Evolutionary conservation across 2,888 invertebrate genomes (phyloP).

Genomic region (Cynaeus angustus): DNA sequence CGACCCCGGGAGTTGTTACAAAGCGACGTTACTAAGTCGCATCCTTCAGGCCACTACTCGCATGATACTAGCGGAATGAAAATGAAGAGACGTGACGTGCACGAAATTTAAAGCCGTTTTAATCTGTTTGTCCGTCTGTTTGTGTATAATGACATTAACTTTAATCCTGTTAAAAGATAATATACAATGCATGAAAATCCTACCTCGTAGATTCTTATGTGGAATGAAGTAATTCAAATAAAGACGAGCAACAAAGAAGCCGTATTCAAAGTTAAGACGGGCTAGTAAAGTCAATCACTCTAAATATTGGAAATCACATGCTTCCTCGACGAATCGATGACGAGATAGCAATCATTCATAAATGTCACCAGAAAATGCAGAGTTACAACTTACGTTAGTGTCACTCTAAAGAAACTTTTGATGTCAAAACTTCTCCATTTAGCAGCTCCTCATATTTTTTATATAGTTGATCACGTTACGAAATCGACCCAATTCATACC

Average conservation of each 20-base stretch:
- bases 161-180: slow-evolving; percentile 50
- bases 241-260: slow-evolving; percentile 1
- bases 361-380: no score
- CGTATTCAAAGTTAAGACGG: not conserved
- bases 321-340: no score
- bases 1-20: slow-evolving; percentile 9
- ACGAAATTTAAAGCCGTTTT: slow-evolving; percentile 39
- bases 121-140: slow-evolving; percentile 47
- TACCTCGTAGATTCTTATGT: slow-evolving; percentile 25
- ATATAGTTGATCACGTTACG: no score
- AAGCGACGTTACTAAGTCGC: slow-evolving; percentile 20
- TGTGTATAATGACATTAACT: slow-evolving; percentile 50
- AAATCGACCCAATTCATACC: no score
- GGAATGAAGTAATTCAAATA: slow-evolving; percentile 23
- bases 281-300: no score
- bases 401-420: no score
- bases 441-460: no score
- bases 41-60: slow-evolving; percentile 30
- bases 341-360: no score
- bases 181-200: slow-evolving; percentile 39
- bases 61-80: slow-evolving; percentile 19
- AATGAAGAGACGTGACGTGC: slow-evolving; percentile 47
- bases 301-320: no score
- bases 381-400: no score
- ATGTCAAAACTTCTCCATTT: no score